Evolutionary conservation across 1,140 invertebrate species (phyloP).

Genomic region (Pissodes strobi): DNA sequence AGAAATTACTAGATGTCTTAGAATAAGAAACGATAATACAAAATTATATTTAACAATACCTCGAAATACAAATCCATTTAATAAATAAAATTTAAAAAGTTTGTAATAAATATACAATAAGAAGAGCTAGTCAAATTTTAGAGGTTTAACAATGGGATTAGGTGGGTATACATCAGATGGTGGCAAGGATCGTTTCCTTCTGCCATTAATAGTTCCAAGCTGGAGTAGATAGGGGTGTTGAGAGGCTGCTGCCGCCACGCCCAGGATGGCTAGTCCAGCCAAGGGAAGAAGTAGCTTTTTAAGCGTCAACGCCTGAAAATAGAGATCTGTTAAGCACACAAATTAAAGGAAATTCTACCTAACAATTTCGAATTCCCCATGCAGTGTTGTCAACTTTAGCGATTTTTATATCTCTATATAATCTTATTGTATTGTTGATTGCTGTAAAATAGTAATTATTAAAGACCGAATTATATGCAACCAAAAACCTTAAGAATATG

Average conservation of each 20-base stretch:
- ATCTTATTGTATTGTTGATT: background rate
- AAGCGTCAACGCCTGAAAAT: slow-evolving; percentile 58
- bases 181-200: slow-evolving; percentile 49
- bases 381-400: too few species aligned
- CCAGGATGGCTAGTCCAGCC: slow-evolving; percentile 76
- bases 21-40: too few species aligned
- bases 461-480: too few species aligned
- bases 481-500: too few species aligned
- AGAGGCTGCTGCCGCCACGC: slow-evolving; percentile 75
- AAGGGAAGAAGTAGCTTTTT: slow-evolving; percentile 73
- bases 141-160: slow-evolving; percentile 39
- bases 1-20: too few species aligned
- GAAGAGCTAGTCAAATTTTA: too few species aligned
- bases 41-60: too few species aligned
- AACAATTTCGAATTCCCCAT: too few species aligned
- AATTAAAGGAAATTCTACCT: background rate
- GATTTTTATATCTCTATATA: background rate
- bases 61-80: too few species aligned
- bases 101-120: too few species aligned
- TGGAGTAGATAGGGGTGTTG: slow-evolving; percentile 77
- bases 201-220: slow-evolving; percentile 67
- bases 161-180: slow-evolving; percentile 36
- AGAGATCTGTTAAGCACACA: background rate
- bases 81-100: too few species aligned
- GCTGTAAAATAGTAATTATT: too few species aligned